phyloP scores from a whole-genome alignment of 2,797 vertebrate genomes.

The Sternarchorhynchus goeldii region DNA sequence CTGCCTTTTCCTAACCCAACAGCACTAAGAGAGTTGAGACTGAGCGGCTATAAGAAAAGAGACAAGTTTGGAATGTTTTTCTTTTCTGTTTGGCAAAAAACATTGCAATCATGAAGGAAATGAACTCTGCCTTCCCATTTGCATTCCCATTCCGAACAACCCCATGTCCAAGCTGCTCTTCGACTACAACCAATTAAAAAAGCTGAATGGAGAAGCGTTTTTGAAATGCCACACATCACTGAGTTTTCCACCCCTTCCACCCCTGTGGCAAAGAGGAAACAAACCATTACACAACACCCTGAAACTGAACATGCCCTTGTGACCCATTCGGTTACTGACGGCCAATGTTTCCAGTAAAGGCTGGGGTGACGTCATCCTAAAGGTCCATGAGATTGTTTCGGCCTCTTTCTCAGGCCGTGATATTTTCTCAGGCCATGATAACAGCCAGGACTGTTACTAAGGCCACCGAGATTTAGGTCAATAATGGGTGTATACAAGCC shows the following conservation, averaged over 20 bases:
- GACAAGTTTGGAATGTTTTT: background rate
- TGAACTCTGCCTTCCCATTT: background rate
- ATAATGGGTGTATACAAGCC: background rate
- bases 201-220: slow-evolving; percentile 11
- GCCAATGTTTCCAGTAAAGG: background rate
- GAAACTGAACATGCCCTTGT: background rate
- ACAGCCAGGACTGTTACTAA: too few relatives aligned
- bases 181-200: slow-evolving; percentile 37
- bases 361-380: background rate
- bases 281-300: background rate
- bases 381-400: too few relatives aligned
- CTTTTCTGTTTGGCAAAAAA: background rate
- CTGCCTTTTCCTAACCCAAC: background rate
- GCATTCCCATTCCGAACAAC: slow-evolving; percentile 23
- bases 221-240: slow-evolving; percentile 15
- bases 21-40: slow-evolving; percentile 14
- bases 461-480: background rate
- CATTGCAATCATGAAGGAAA: slow-evolving; percentile 10
- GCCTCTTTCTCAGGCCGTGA: too few relatives aligned
- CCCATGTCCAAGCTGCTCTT: slow-evolving; percentile 9
- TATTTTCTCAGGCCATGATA: too few relatives aligned
- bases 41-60: background rate
- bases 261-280: too few relatives aligned
- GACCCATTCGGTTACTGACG: background rate
- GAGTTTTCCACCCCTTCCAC: background rate